Evolutionary conservation across 53 echinoderm and acorn worm genomes (phyloP).

Genomic region (Holothuria scabra): DNA sequence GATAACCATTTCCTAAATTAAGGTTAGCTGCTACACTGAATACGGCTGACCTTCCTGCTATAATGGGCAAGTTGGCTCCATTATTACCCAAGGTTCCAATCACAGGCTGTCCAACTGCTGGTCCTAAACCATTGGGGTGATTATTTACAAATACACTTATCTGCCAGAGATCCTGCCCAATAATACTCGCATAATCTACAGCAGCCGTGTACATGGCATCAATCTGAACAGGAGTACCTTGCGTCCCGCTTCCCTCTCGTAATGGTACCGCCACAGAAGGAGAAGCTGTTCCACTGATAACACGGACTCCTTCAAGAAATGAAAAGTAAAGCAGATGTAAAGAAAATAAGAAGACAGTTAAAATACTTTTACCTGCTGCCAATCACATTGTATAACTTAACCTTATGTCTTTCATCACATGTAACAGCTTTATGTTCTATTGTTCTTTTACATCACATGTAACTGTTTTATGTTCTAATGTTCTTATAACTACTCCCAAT

Average conservation of each 20-base stretch:
- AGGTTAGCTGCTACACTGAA: constrained; percentile 13
- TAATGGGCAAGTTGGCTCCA: constrained; percentile 20
- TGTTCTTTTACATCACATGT: too few relatives aligned
- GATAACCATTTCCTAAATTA: background rate
- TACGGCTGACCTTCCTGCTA: background rate
- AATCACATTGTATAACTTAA: too few relatives aligned
- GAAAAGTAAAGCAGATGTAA: too few relatives aligned
- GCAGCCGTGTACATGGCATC: constrained; percentile 12
- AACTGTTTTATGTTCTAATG: too few relatives aligned
- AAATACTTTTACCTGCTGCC: too few relatives aligned
- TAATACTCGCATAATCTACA: constrained; percentile 3
- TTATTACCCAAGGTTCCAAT: background rate
- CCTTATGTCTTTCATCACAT: too few relatives aligned
- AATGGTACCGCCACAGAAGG: too few relatives aligned
- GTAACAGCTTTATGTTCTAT: too few relatives aligned
- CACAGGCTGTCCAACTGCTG: background rate
- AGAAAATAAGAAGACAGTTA: too few relatives aligned
- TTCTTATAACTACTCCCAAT: too few relatives aligned
- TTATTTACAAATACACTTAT: constrained; percentile 9
- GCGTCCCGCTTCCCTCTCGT: background rate
- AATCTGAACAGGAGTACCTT: background rate
- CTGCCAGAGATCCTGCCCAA: constrained; percentile 34
- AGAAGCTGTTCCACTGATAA: too few relatives aligned
- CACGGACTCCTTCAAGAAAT: too few relatives aligned
- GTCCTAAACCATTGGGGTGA: background rate